These are phyloP conservation scores for Chrysemys picta DNA, from an alignment of 2,113 vertebrate genomes.

Conservation along the genomic window DNA sequence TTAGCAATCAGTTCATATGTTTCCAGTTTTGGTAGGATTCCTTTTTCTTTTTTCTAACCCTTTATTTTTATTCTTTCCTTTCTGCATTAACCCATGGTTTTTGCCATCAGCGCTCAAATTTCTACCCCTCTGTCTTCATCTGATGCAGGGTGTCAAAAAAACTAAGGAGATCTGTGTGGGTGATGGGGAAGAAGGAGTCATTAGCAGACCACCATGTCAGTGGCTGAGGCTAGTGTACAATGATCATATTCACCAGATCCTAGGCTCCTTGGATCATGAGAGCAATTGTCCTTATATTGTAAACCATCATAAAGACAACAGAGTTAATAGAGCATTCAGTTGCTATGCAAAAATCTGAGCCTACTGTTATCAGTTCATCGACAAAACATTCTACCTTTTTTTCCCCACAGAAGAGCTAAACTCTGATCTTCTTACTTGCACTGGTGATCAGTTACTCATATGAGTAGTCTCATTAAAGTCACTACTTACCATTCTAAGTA, in stretches of 20 bases:
- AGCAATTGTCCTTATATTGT: neutral
- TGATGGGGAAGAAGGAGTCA: neutral
- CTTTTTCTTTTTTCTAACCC: too few species aligned
- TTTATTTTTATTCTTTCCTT: too few species aligned
- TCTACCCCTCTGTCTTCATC: neutral
- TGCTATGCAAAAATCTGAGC: neutral
- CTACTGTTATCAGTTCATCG: neutral
- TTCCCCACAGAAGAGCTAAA: constrained; percentile 6
- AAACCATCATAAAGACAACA: neutral
- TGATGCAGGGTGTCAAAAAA: neutral
- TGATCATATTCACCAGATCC: neutral
- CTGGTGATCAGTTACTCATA: neutral
- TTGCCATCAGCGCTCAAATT: neutral
- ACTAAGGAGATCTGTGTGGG: neutral
- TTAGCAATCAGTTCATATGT: too few species aligned
- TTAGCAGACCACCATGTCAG: neutral
- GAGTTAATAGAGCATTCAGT: neutral
- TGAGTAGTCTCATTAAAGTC: constrained; percentile 12
- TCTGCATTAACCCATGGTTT: too few species aligned
- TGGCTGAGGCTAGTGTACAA: neutral
- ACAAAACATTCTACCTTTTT: neutral
- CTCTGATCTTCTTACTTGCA: neutral
- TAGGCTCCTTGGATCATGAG: neutral
- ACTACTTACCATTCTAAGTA: too few species aligned
- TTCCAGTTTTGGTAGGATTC: too few species aligned